A percentile compares a stretch with the other conserved stretches of the same genome.
Conservation (phyloP, 2,797 vertebrate genomes). For the Brachyrhaphis roseni region DNA sequence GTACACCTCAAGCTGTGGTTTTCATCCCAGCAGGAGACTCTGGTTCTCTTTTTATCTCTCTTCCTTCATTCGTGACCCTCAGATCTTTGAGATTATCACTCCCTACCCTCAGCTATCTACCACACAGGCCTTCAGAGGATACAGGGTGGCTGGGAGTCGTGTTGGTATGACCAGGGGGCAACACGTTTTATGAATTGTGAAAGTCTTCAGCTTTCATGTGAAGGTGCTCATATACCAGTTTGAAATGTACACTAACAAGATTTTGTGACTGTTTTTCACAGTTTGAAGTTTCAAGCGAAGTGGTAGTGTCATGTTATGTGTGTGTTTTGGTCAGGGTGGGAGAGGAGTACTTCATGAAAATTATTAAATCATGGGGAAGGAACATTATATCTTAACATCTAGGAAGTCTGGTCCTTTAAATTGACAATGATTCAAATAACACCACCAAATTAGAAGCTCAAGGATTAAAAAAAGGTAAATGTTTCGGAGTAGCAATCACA, state of each 20-base stretch:
- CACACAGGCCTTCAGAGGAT: conserved; percentile 41
- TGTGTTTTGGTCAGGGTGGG: neutral
- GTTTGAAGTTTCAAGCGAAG: neutral
- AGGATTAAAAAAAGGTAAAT: neutral
- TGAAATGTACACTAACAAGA: neutral
- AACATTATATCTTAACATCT: neutral
- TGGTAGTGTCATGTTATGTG: neutral
- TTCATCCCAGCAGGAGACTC: conserved; percentile 47
- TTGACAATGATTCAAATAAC: neutral
- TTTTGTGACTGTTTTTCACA: neutral
- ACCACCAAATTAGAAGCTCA: neutral
- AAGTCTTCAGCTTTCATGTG: neutral
- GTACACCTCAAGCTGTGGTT: conserved; percentile 48
- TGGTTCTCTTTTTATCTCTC: conserved; percentile 40
- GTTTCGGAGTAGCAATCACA: neutral
- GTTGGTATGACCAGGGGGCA: conserved; percentile 17
- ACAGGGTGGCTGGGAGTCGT: conserved; percentile 10
- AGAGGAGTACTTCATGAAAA: neutral
- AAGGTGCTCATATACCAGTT: neutral
- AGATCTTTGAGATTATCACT: conserved; percentile 41
- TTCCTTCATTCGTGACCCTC: conserved; percentile 54
- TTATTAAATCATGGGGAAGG: neutral
- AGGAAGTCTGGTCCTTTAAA: neutral
- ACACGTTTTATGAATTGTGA: neutral
- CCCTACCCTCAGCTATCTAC: conserved; percentile 15